Percentiles rank a stretch among this genome's conserved stretches.
These are phyloP conservation scores for Hippopotamyrus pictus DNA, from an alignment of 2,797 vertebrate genomes.

Conservation along the genomic window DNA sequence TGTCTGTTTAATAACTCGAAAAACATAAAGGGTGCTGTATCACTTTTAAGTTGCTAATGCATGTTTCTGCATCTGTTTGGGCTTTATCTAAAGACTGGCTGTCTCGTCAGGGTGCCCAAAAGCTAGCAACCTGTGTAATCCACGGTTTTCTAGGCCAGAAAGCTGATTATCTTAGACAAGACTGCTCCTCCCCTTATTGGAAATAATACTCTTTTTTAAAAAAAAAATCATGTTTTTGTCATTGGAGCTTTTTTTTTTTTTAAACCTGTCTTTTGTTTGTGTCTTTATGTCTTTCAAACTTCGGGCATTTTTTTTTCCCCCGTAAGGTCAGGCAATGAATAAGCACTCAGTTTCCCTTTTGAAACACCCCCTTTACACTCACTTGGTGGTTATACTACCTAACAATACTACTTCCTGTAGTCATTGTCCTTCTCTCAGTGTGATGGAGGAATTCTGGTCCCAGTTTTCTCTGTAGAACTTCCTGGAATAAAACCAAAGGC, in stretches of 20 bases:
- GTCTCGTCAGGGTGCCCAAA: neutral
- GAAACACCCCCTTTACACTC: neutral
- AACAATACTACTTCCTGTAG: slow-evolving; percentile 1
- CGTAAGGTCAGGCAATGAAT: neutral
- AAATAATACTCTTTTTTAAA: neutral
- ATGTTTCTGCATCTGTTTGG: neutral
- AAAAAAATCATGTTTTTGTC: neutral
- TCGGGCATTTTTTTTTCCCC: neutral
- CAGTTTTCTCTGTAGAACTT: neutral
- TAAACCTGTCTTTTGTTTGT: neutral
- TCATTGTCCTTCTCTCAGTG: neutral
- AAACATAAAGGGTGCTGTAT: neutral
- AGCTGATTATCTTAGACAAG: neutral
- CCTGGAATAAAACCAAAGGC: neutral
- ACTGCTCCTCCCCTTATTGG: neutral
- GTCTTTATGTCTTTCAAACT: neutral
- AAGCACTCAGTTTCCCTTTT: neutral
- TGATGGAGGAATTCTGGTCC: neutral
- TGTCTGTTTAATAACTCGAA: neutral
- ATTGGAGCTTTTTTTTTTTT: neutral
- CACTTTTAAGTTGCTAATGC: neutral
- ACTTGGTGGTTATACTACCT: neutral
- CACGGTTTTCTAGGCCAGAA: neutral
- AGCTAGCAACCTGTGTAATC: neutral
- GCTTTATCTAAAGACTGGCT: neutral